Base-by-base conservation (phyloP, 2,888 invertebrate genomes). In the Electrophaes corylata region DNA sequence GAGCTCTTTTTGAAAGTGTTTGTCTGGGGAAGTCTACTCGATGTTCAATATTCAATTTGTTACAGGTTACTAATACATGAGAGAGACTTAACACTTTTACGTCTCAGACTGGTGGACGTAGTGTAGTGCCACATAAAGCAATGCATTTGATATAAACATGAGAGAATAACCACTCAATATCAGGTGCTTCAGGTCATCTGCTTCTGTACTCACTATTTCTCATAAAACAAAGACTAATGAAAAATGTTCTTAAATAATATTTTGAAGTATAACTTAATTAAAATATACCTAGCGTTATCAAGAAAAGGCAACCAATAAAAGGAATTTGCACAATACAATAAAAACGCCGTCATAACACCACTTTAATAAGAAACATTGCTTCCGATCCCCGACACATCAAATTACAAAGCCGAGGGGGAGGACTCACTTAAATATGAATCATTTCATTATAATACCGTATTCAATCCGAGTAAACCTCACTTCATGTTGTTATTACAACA, bases 401-500 rank as follows among this genome's bases (percentile, higher is more conserved):
- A 87, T 86, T 86, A 86, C 80, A 83, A 78, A 77, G 76, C 72
- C 75, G 78, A 78, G 79, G 88, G 90, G 91, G 88, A 86, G 83
- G 78, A 91, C 90, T 91, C 89, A 91, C 90, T 91, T 91, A 91
- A 91, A 91, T 91, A 91, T 91, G 91, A 91, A 91, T 91, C 91
- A 91, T 91, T 91, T 91, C 91, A 91, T 91, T 91, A 91, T 91
- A 91, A 91, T 91, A 74, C 90, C 87, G 84, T 89, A 90, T 91
- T 91, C 89, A 91, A 91, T 91, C 88, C 90, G 81, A 84, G 86
- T 86, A 88, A 88, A 88, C 86, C 89, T 89, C 86, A 88, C 89
- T 90, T 85, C 86, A 87, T 86, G 86, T 84, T 86, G 83, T 83
- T 88, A 86, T 88, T 88, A 82, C 84, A 85, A 87, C 83, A 84